Base-by-base conservation (phyloP, 2,797 vertebrate species). In the Mustela erminea region DNA sequence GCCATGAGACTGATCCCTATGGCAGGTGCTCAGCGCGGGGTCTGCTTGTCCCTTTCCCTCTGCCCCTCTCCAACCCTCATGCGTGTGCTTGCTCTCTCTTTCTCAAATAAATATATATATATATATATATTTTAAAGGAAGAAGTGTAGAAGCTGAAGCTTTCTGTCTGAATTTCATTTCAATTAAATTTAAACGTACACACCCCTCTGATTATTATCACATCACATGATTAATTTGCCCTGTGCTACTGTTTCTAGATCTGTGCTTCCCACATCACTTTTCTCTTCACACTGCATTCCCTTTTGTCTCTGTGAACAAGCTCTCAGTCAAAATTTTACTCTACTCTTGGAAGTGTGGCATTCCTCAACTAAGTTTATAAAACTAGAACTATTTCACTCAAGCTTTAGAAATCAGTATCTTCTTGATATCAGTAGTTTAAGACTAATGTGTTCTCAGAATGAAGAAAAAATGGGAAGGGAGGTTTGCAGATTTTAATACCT, bases 81-180 rank as follows among this genome's bases (percentile, higher is more conserved):
- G 18, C 9, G 3, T n/a, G 15, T 66, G 2, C n/a, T 68, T 68
- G n/a, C 66, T 68, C 15, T 35, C 64, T 66, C 32, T 68, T 8
- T 35, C 66, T 35, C 3, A 68, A 68, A 68, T n/a, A 68, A 20
- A 68, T 68, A 68, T 9, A 68, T 64, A 64, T 14, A 49, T 49
- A 62, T 15, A 62, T 7, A 8, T n/a, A 46, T 46, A 46, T 66
- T n/a, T 56, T 56, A 64, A 66, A 66, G 62, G 62, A 66, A 35
- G 18, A 68, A 68, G n/a, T 35, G n/a, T 68, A 38, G n/a, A 86
- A 87, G 62, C 62, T 21, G 2, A 93, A 49, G 68, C 80, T 95
- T 92, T 66, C 80, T 89, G 46, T 75, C 62, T 89, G 85, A 93
- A 74, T 56, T 72, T 82, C 86, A 56, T 90, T 96, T 89, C 68